phyloP scores from a whole-genome alignment of 2,113 vertebrate species.

The Oxygymnocypris stewartii region DNA sequence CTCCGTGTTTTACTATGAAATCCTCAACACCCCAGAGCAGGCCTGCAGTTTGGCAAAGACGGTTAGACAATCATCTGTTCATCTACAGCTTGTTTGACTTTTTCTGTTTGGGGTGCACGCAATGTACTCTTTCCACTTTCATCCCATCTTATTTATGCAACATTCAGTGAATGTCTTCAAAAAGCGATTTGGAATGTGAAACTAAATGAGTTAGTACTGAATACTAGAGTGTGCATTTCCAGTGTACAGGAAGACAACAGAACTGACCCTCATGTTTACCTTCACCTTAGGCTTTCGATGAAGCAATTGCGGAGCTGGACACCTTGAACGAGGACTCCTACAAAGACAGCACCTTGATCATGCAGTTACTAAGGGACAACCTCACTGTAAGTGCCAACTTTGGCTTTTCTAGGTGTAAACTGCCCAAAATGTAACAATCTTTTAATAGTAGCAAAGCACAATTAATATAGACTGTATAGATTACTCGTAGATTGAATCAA shows the following conservation, averaged over 20 bases:
- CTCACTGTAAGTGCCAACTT: slow-evolving; percentile 89
- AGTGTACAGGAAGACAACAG: not conserved
- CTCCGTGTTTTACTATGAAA: slow-evolving; percentile 99
- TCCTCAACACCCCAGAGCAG: slow-evolving; percentile 96
- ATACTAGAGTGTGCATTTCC: not conserved
- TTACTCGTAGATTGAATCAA: not conserved
- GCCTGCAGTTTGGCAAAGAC: slow-evolving; percentile 97
- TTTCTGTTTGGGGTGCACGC: not conserved
- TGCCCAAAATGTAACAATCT: not conserved
- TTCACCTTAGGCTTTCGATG: slow-evolving; percentile 89
- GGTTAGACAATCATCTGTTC: slow-evolving; percentile 70
- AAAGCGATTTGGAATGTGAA: not conserved
- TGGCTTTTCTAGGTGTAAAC: not conserved
- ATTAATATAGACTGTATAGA: not conserved
- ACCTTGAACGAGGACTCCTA: slow-evolving; percentile 99
- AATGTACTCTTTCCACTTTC: not conserved
- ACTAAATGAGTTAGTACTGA: not conserved
- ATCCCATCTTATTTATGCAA: not conserved
- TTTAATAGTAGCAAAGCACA: not conserved
- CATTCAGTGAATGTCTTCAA: not conserved
- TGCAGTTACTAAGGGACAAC: slow-evolving; percentile 99
- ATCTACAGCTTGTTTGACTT: slow-evolving; percentile 3
- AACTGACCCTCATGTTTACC: not conserved
- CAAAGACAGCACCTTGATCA: slow-evolving; percentile 99
- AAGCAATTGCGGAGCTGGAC: slow-evolving; percentile 98